These are phyloP conservation scores for Anableps anableps DNA, from an alignment of 2,797 vertebrate species.

Conservation along the genomic window DNA sequence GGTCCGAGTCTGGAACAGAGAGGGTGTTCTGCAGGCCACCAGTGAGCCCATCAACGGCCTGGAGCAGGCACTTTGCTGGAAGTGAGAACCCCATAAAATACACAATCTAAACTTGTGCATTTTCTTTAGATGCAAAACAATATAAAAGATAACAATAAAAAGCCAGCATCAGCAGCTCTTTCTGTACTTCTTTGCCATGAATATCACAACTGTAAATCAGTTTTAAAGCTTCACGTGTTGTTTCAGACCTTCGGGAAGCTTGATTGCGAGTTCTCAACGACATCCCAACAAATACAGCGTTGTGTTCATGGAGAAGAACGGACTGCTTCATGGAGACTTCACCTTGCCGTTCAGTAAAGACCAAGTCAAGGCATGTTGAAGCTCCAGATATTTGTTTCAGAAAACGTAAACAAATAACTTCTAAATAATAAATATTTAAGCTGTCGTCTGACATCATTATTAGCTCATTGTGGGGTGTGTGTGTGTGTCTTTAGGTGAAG, in stretches of 20 bases:
- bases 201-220: neutral
- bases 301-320: conserved; percentile 97
- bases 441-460: neutral
- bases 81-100: conserved; percentile 77
- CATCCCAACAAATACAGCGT: conserved; percentile 93
- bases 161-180: neutral
- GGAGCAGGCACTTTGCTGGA: conserved; percentile 93
- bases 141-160: too few species aligned
- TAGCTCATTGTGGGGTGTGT: neutral
- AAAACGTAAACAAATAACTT: neutral
- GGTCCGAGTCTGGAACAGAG: conserved; percentile 93
- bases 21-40: conserved; percentile 93
- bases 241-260: conserved; percentile 90
- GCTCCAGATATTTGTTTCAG: rapidly evolving
- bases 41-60: conserved; percentile 90
- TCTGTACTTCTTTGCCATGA: neutral
- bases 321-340: conserved; percentile 95
- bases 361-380: conserved; percentile 82
- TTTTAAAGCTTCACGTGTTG: neutral
- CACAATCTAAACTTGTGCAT: neutral
- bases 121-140: too few species aligned
- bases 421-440: neutral
- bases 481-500: conserved; percentile 83
- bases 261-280: conserved; percentile 90
- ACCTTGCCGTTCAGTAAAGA: conserved; percentile 88